Conservation (phyloP, 2,797 vertebrate species). For the Argentina silus region DNA sequence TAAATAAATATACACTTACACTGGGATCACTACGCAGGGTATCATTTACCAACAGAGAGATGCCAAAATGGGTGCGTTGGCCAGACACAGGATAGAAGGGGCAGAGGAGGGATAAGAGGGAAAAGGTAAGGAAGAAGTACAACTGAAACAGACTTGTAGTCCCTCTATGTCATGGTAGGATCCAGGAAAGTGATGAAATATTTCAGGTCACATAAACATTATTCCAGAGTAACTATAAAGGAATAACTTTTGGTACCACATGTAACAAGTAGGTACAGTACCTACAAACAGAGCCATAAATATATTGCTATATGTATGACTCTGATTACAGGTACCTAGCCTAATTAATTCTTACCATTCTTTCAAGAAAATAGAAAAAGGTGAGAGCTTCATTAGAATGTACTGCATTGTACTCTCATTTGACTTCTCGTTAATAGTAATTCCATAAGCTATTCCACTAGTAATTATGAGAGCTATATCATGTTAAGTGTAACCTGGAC, state of each 20-base stretch:
- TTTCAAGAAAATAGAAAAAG: too few relatives aligned
- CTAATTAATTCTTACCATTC: too few relatives aligned
- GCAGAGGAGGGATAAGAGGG: not conserved
- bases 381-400: not conserved
- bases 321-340: too few relatives aligned
- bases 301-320: not conserved
- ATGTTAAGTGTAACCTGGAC: not conserved
- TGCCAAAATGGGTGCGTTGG: not conserved
- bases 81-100: not conserved
- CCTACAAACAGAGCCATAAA: not conserved
- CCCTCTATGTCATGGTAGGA: not conserved
- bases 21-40: slow-evolving; percentile 4
- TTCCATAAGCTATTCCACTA: not conserved
- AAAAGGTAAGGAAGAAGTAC: not conserved
- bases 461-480: not conserved
- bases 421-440: not conserved
- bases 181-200: not conserved
- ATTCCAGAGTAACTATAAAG: not conserved
- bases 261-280: not conserved
- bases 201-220: not conserved
- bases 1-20: not conserved
- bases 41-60: not conserved
- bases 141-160: not conserved
- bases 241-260: not conserved
- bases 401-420: too few relatives aligned